A percentile compares a stretch with the other conserved stretches of the same genome.
Conservation (phyloP, 2,113 vertebrate genomes). For the Chascanopsetta lugubris region DNA sequence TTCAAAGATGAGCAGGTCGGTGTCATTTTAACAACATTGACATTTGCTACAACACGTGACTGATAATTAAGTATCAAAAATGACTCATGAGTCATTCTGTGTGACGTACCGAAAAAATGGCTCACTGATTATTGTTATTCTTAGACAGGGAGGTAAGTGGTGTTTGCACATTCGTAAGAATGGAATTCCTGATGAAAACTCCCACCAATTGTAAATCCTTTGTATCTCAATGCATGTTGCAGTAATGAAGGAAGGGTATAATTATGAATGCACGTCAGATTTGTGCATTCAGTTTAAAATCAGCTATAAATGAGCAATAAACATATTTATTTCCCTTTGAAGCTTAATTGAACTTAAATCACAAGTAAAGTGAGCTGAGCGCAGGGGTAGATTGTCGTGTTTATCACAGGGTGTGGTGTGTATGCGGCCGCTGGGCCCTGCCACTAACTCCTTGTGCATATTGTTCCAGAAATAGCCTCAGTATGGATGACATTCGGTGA, state of each 20-base stretch:
- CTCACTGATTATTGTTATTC: not conserved
- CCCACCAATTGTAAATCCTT: no score
- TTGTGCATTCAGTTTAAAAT: not conserved
- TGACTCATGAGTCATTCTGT: not conserved
- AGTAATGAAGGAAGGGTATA: not conserved
- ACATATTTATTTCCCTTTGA: not conserved
- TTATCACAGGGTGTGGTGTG: constrained; percentile 67
- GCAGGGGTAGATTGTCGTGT: constrained; percentile 23
- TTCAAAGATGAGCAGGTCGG: constrained; percentile 93
- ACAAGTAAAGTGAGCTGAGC: constrained; percentile 9
- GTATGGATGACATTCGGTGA: constrained; percentile 99
- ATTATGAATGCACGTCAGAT: not conserved
- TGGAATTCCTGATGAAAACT: not conserved
- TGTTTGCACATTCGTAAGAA: not conserved
- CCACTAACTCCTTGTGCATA: constrained; percentile 87
- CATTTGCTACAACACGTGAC: not conserved
- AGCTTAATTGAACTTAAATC: not conserved
- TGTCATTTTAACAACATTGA: constrained; percentile 2
- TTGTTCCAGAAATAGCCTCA: constrained; percentile 99
- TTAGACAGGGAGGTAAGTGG: not conserved
- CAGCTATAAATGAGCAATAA: not conserved
- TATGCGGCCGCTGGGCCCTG: constrained; percentile 62
- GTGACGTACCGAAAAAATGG: not conserved
- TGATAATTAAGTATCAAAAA: not conserved
- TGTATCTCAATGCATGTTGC: no score